phyloP scores from a whole-genome alignment of 2,113 vertebrate genomes.

The Morone chrysops region DNA sequence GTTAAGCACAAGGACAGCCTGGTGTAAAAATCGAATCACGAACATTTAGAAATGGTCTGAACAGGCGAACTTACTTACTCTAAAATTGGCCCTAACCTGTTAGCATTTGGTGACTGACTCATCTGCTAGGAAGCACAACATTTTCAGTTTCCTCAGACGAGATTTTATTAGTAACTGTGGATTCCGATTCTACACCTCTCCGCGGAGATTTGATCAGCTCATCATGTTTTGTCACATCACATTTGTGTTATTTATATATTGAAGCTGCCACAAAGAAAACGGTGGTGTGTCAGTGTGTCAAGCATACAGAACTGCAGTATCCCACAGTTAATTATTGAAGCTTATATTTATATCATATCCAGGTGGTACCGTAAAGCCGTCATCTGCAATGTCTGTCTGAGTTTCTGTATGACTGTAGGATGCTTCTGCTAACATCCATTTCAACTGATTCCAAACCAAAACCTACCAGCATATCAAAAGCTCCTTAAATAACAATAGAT shows the following conservation, averaged over 20 bases:
- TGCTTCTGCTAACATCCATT: neutral
- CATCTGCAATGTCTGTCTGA: neutral
- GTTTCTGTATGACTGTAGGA: neutral
- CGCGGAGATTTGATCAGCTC: slow-evolving; percentile 11
- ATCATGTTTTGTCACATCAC: neutral
- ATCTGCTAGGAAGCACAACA: slow-evolving; percentile 2
- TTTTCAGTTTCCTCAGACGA: neutral
- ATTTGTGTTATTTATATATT: neutral
- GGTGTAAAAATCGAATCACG: slow-evolving; percentile 27
- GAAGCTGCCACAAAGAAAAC: neutral
- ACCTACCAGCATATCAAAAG: neutral
- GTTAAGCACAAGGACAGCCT: slow-evolving; percentile 6
- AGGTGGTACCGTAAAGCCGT: neutral
- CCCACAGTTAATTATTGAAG: neutral
- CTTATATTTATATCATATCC: neutral
- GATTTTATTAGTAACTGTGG: neutral
- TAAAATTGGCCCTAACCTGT: neutral
- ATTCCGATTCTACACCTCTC: neutral
- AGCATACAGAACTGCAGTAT: neutral
- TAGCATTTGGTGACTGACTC: slow-evolving; percentile 28
- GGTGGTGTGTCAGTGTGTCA: neutral
- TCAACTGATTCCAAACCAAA: too few species aligned
- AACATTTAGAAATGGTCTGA: neutral
- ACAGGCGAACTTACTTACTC: neutral
- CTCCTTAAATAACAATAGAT: neutral